Evolutionary conservation across 1,140 invertebrate genomes (phyloP), one percentile per base, ranked within the genome.

Genomic region (Varroa destructor): DNA sequence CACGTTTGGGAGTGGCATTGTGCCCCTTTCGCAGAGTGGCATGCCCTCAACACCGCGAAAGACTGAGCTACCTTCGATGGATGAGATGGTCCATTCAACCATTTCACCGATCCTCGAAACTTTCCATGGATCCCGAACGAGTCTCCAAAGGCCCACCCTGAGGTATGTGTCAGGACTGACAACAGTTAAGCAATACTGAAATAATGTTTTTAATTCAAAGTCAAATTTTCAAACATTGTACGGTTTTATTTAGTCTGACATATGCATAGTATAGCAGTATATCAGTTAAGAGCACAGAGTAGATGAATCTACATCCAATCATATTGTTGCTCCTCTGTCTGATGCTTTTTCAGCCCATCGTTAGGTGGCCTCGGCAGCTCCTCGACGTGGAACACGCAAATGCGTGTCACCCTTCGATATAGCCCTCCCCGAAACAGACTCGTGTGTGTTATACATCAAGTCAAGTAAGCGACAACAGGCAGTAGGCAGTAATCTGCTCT

Each of bases 341-440:
- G 61, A 40, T 61, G 73, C 64, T 74, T 55, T 40, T 74, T 57
- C 70, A 55, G 55, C 55, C 36, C 43, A 58, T 73, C 51, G 61
- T 40, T 51, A 37, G 40, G 42, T 4, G 71, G 56, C 54, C 56
- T 54, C 25, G 51, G 74, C 73, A 71, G 71, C 72, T 55, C 70
- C 75, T 75, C 67, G 76, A 61, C 71, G 72, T 71, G 74, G 75
- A 78, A n/a, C 72, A 80, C 90, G 0, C 84, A 88, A 71, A 89
- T 94, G 73, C 87, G 93, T 77, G 77, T 95, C 55, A 90, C 90
- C 1, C 80, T 93, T n/a, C 84, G 87, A 46, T 94, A 93, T 80
- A 91, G 88, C 75, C 83, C 87, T 46, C 86, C 86, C 74, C 82
- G 90, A 71, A 89, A 92, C 77, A 86, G 87, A 74, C 81, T 95